Evolutionary conservation across 1,140 invertebrate species (phyloP).

Genomic region (Delia radicum): DNA sequence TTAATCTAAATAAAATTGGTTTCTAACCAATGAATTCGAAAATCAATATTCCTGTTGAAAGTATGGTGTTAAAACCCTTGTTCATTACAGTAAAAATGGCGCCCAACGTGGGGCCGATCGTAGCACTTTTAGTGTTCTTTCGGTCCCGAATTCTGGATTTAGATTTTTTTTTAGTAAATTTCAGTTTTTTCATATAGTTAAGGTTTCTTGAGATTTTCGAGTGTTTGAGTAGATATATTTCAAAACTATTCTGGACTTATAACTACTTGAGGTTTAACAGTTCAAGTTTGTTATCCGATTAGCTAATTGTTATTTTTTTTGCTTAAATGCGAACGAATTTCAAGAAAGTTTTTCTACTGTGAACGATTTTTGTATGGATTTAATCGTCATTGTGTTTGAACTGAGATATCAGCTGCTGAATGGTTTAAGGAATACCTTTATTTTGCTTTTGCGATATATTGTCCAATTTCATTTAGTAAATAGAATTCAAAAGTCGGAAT

Average conservation of each 20-base stretch:
- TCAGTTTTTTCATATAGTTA: no score
- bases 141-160: no score
- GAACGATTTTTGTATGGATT: background rate
- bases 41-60: no score
- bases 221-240: no score
- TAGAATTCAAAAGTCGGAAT: background rate
- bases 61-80: no score
- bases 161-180: no score
- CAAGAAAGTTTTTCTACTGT: background rate
- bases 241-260: background rate
- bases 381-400: background rate
- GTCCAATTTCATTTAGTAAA: background rate
- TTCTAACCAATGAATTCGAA: no score
- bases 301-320: background rate
- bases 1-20: no score
- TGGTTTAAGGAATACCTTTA: background rate
- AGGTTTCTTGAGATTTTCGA: no score
- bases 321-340: background rate
- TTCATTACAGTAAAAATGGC: no score
- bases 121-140: no score
- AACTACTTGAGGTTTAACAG: background rate
- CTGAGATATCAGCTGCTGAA: background rate
- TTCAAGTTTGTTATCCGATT: background rate
- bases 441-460: background rate
- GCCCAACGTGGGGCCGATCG: no score